Evolutionary conservation across 2,797 vertebrate species (phyloP).

Genomic region (Decapterus maruadsi): DNA sequence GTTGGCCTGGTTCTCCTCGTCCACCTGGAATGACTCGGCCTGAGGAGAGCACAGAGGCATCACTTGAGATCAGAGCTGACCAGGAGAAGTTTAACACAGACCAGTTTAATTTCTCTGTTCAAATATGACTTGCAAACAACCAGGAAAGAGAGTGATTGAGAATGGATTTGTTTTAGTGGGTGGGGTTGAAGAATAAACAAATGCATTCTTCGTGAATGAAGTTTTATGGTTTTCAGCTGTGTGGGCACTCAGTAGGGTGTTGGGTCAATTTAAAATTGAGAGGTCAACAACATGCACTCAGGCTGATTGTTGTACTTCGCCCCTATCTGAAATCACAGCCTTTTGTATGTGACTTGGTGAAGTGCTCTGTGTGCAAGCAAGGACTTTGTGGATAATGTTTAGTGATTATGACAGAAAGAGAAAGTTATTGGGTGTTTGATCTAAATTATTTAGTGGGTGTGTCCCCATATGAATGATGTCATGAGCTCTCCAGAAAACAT

Average conservation of each 20-base stretch:
- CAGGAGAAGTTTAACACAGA: conserved; percentile 4
- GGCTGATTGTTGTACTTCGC: conserved; percentile 9
- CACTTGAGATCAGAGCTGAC: background rate
- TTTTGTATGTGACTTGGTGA: background rate
- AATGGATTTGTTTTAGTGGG: conserved; percentile 41
- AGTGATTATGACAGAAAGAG: conserved; percentile 3
- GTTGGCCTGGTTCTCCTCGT: conserved; percentile 92
- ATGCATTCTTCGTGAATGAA: conserved; percentile 43
- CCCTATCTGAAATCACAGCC: background rate
- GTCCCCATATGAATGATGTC: conserved; percentile 64
- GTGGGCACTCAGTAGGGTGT: conserved; percentile 17
- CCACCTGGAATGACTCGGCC: conserved; percentile 92
- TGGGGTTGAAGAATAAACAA: conserved; percentile 44
- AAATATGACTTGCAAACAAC: conserved; percentile 36
- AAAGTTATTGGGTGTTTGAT: background rate
- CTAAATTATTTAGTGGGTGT: conserved; percentile 52
- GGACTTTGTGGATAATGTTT: conserved; percentile 1
- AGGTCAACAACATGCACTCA: conserved; percentile 12
- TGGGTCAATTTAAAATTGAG: background rate
- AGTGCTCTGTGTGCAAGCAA: background rate
- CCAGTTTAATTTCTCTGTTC: conserved; percentile 9
- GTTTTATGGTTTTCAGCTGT: conserved; percentile 65
- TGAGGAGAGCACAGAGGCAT: conserved; percentile 60
- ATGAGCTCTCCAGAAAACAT: conserved; percentile 30
- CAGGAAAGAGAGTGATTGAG: conserved; percentile 18